Evolutionary conservation across 1,140 invertebrate genomes (phyloP).

Genomic region (Diachasma alloeum): DNA sequence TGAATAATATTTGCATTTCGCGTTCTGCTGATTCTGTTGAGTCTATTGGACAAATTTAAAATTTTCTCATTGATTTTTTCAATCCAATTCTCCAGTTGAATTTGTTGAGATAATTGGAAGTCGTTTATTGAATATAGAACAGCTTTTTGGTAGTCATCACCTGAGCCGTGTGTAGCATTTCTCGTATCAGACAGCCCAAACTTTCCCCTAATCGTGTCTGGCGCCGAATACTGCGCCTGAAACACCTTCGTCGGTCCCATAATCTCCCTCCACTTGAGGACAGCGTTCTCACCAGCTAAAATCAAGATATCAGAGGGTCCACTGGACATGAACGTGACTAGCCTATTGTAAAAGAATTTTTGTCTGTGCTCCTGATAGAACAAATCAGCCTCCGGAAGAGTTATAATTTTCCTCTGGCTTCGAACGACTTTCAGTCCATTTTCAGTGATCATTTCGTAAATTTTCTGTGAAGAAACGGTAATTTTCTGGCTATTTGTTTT

Average conservation of each 20-base stretch:
- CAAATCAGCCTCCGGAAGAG: conserved; percentile 70
- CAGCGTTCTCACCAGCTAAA: conserved; percentile 78
- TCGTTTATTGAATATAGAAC: no score
- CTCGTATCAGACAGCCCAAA: conserved; percentile 91
- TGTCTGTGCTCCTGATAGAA: conserved; percentile 87
- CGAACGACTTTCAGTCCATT: conserved; percentile 81
- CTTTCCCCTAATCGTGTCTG: conserved; percentile 78
- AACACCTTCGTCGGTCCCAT: conserved; percentile 91
- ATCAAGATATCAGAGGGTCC: conserved; percentile 83
- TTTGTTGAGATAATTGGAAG: no score
- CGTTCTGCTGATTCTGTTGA: conserved; percentile 75
- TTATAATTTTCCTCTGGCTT: conserved; percentile 73
- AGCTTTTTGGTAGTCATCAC: conserved; percentile 56
- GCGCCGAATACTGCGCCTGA: conserved; percentile 79
- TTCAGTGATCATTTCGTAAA: conserved; percentile 73
- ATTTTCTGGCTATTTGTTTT: neutral
- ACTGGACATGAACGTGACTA: conserved; percentile 88
- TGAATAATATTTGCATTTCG: conserved; percentile 87
- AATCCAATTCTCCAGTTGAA: neutral
- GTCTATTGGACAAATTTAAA: conserved; percentile 69
- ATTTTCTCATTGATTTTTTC: neutral
- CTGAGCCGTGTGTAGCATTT: conserved; percentile 92
- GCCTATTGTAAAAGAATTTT: conserved; percentile 88
- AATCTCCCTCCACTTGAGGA: conserved; percentile 80
- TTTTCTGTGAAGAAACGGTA: conserved; percentile 63